Conservation (phyloP, 1,140 invertebrate species). For the Rhyacophila brunnea region DNA sequence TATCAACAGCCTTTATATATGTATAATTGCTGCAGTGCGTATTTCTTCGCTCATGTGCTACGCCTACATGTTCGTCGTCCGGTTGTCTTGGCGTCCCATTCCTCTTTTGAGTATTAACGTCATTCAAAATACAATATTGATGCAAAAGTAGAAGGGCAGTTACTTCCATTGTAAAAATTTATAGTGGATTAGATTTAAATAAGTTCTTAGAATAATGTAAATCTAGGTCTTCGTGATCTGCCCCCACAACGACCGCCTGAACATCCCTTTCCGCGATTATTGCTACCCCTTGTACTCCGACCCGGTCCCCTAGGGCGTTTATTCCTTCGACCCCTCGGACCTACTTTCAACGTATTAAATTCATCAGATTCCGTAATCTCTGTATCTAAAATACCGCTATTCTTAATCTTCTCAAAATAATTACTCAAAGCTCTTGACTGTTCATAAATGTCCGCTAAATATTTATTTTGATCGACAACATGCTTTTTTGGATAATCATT, state of each 20-base stretch:
- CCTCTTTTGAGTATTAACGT: too few relatives aligned
- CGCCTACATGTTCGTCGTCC: too few relatives aligned
- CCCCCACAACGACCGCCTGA: background rate
- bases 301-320: background rate
- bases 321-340: background rate
- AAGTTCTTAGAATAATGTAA: too few relatives aligned
- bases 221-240: background rate
- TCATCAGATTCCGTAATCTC: background rate
- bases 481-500: background rate
- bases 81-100: too few relatives aligned
- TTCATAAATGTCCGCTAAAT: slow-evolving; percentile 1
- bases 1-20: too few relatives aligned
- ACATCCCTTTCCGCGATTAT: background rate
- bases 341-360: background rate
- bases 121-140: too few relatives aligned
- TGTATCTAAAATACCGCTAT: background rate
- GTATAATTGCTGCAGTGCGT: too few relatives aligned
- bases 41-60: too few relatives aligned
- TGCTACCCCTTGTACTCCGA: background rate
- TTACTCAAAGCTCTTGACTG: background rate
- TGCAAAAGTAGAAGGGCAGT: too few relatives aligned
- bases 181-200: too few relatives aligned
- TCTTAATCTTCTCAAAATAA: background rate
- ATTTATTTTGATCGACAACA: background rate
- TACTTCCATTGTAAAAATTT: too few relatives aligned